Percentiles rank a stretch among this genome's conserved stretches.
phyloP scores from a whole-genome alignment of 2,888 invertebrate species.

The Fragum whitleyi region DNA sequence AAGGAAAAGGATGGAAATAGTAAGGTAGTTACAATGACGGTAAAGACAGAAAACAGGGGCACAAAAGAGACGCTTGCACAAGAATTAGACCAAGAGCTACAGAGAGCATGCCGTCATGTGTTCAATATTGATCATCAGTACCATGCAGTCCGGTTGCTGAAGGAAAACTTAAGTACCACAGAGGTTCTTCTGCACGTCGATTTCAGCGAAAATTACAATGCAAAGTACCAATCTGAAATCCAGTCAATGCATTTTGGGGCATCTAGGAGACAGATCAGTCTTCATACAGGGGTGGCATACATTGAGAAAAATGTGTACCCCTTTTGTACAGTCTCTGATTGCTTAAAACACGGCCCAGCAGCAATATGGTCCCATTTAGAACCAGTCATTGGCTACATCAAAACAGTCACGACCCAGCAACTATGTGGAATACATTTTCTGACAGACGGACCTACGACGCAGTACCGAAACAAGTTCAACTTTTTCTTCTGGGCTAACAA shows the following conservation, averaged over 20 bases:
- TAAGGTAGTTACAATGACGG: slow-evolving; percentile 29
- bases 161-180: too few species aligned
- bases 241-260: too few species aligned
- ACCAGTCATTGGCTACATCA: slow-evolving; percentile 54
- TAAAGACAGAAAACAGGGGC: slow-evolving; percentile 41
- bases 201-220: too few species aligned
- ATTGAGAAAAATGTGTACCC: slow-evolving; percentile 70
- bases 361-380: slow-evolving; percentile 22
- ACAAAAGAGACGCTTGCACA: slow-evolving; percentile 19
- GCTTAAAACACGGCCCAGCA: slow-evolving; percentile 67
- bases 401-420: too few species aligned
- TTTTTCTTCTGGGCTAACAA: too few species aligned
- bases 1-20: neutral
- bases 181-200: too few species aligned
- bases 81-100: slow-evolving; percentile 28
- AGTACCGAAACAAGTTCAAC: too few species aligned
- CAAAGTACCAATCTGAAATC: too few species aligned
- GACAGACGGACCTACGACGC: too few species aligned
- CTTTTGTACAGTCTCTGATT: slow-evolving; percentile 29
- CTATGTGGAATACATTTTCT: too few species aligned
- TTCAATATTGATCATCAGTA: slow-evolving; percentile 57
- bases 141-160: neutral
- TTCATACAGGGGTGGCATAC: too few species aligned
- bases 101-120: slow-evolving; percentile 28
- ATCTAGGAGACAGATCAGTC: too few species aligned